Evolutionary conservation across 2,797 vertebrate genomes (phyloP).

Genomic region (Hemitrygon akajei): DNA sequence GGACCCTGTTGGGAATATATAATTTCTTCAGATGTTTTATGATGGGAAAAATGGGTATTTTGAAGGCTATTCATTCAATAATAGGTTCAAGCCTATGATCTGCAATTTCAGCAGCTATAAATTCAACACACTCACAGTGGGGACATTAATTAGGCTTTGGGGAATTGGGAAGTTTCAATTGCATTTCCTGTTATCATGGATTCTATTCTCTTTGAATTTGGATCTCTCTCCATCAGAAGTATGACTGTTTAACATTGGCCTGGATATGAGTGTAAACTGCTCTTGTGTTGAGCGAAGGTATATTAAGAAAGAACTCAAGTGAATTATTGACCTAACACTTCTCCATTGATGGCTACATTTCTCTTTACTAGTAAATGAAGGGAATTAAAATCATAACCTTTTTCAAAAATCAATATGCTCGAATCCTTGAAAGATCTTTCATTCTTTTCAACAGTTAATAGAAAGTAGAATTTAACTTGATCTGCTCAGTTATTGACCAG

Average conservation of each 20-base stretch:
- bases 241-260: background rate
- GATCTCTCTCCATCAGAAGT: background rate
- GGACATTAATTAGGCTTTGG: background rate
- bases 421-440: background rate
- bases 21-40: background rate
- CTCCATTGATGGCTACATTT: background rate
- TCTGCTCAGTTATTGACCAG: background rate
- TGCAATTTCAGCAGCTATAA: conserved; percentile 9
- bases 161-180: background rate
- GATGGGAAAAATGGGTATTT: background rate
- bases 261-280: background rate
- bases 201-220: too few relatives aligned
- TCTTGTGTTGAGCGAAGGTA: background rate
- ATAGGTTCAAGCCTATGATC: background rate
- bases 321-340: background rate
- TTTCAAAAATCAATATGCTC: background rate
- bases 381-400: background rate
- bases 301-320: background rate
- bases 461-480: background rate
- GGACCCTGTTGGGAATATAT: background rate
- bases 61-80: background rate
- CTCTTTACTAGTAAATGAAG: background rate
- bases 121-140: background rate
- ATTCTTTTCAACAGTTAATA: background rate
- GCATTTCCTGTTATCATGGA: background rate